Evolutionary conservation across 2,113 vertebrate genomes (phyloP).

Genomic region (Eulemur rufifrons): DNA sequence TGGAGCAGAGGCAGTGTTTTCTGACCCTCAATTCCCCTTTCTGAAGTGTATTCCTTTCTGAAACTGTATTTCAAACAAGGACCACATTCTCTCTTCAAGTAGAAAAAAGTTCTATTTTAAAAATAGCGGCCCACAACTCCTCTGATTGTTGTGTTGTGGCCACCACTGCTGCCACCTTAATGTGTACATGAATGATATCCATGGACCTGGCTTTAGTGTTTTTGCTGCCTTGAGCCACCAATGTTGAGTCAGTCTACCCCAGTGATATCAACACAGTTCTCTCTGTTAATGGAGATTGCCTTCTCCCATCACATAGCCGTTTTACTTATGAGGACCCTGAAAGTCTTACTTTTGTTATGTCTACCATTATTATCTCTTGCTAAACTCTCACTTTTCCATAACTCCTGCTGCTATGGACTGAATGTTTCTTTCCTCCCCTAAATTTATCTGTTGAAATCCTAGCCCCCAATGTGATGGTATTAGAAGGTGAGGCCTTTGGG

Average conservation of each 20-base stretch:
- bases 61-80: neutral
- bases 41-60: neutral
- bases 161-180: neutral
- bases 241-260: neutral
- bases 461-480: no score
- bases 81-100: neutral
- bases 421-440: neutral
- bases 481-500: accelerated
- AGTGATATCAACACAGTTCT: no score
- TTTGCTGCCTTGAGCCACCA: neutral
- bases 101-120: neutral
- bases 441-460: neutral
- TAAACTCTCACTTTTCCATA: neutral
- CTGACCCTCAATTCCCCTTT: neutral
- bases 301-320: neutral
- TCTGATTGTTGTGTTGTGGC: neutral
- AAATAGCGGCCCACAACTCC: accelerated
- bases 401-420: neutral
- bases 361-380: neutral
- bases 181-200: no score
- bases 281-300: neutral
- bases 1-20: neutral
- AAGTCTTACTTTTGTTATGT: neutral
- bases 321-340: neutral
- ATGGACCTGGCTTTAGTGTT: neutral